A percentile compares a stretch with the other conserved stretches of the same genome.
These are phyloP conservation scores for Zaprionus ornatus DNA, from an alignment of 1,140 invertebrate species.

Conservation along the genomic window DNA sequence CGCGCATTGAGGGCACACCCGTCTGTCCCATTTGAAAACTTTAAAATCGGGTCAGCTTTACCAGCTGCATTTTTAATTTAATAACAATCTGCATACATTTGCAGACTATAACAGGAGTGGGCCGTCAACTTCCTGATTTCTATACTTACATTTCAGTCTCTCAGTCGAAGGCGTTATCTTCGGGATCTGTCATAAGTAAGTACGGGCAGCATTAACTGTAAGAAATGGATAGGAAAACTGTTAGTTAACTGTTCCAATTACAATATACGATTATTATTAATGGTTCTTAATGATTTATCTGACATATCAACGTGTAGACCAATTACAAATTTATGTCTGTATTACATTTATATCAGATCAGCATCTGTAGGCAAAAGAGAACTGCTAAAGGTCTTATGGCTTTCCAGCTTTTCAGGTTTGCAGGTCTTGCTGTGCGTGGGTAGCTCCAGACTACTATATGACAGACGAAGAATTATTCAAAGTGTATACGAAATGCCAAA, in stretches of 20 bases:
- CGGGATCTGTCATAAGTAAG: conserved; percentile 66
- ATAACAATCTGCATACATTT: conserved; percentile 63
- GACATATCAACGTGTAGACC: conserved; percentile 68
- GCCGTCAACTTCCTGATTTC: background rate
- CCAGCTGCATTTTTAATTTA: conserved; percentile 41
- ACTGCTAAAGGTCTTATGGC: conserved; percentile 37
- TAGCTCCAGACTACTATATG: background rate
- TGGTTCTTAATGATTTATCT: conserved; percentile 42
- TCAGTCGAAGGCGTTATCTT: conserved; percentile 63
- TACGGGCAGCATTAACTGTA: conserved; percentile 70
- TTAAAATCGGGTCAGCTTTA: conserved; percentile 23
- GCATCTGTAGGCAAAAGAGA: conserved; percentile 23
- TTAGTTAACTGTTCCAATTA: conserved; percentile 16
- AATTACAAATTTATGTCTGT: conserved; percentile 50
- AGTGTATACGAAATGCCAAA: background rate
- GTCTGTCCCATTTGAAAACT: conserved; percentile 22
- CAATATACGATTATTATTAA: conserved; percentile 35
- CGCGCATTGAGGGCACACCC: conserved; percentile 15
- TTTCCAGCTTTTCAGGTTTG: conserved; percentile 14
- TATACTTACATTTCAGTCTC: conserved; percentile 60
- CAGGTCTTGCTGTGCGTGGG: conserved; percentile 11
- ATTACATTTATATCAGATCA: conserved; percentile 37
- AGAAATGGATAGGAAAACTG: conserved; percentile 26
- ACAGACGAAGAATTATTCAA: background rate
- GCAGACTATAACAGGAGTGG: conserved; percentile 27